These are phyloP conservation scores for Stratiolaelaps scimitus DNA, from an alignment of 1,140 invertebrate genomes.

Conservation along the genomic window DNA sequence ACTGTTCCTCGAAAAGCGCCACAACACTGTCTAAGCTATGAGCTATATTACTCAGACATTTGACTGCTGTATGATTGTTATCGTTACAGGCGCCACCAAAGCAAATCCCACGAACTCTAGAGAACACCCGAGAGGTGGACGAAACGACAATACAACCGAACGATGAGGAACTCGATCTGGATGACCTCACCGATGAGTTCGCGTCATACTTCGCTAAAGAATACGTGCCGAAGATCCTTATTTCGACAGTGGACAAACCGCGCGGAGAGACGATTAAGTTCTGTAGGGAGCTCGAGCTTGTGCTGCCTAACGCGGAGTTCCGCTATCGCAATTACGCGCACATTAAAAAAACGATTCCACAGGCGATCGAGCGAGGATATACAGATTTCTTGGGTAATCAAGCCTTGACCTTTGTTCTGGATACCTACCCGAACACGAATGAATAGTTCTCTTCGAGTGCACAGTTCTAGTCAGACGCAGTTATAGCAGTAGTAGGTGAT, in stretches of 20 bases:
- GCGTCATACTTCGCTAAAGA: slow-evolving; percentile 67
- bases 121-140: slow-evolving; percentile 77
- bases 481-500: too few species aligned
- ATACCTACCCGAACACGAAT: too few species aligned
- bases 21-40: too few species aligned
- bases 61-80: too few species aligned
- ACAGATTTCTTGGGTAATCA: slow-evolving; percentile 3
- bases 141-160: slow-evolving; percentile 69
- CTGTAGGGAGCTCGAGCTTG: slow-evolving; percentile 70
- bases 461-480: too few species aligned
- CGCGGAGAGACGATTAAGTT: slow-evolving; percentile 79
- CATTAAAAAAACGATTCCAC: slow-evolving; percentile 50
- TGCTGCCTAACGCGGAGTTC: slow-evolving; percentile 77
- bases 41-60: too few species aligned
- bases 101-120: slow-evolving; percentile 75
- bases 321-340: slow-evolving; percentile 66
- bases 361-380: slow-evolving; percentile 25
- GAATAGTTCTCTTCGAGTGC: too few species aligned
- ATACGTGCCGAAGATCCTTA: slow-evolving; percentile 82
- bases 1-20: too few species aligned
- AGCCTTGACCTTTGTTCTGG: slow-evolving; percentile 27
- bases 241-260: slow-evolving; percentile 85
- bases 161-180: slow-evolving; percentile 59
- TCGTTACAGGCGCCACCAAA: slow-evolving; percentile 47
- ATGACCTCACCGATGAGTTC: slow-evolving; percentile 76